Evolutionary conservation across 2,888 invertebrate genomes (phyloP), one percentile per base, ranked within the genome.

Genomic region (Sphaerophoria taeniata): DNA sequence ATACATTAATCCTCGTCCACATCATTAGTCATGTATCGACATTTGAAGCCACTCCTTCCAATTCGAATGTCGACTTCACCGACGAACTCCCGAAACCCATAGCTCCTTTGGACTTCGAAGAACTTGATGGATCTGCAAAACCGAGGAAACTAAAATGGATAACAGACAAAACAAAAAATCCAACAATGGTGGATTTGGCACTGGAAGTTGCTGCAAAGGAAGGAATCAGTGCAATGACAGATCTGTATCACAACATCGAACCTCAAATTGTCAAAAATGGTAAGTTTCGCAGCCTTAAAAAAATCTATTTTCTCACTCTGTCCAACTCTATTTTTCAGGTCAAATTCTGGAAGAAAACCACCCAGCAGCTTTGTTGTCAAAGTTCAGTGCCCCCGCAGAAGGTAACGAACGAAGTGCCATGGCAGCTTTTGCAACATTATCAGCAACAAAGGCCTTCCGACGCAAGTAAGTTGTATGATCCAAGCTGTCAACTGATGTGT

Each of bases 371-470:
- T 87, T 90, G 67, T 88, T 92, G 11, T 90, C 92, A 4, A 90
- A 90, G 83, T 92, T 92, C 87, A 92, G 92, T 88, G 91, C 91
- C 36, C 90, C 92, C 9, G 85, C 87, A 33, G 88, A 89, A 76
- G 90, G 90, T 36, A 89, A 89, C 5, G 89, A 89, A 39, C 87
- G 88, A 11, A 88, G 89, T 71, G 90, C 91, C 53, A 92, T 91
- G 91, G 92, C 91, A 31, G 92, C 92, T 43, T 92, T 89, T 89
- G 92, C 92, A 45, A 89, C 91, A n/a, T 88, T 92, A 45, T 88
- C 90, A 39, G 91, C 92, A 16, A 89, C 92, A 47, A 92, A 92
- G 88, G 90, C 90, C 51, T 91, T 92, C 87, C 90, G 90, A 55
- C 90, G 91, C 88, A 92, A 90, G 92, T 92, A 90, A 92, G 90